Evolutionary conservation across 1,140 invertebrate genomes (phyloP).

Genomic region (Augochlora pura): DNA sequence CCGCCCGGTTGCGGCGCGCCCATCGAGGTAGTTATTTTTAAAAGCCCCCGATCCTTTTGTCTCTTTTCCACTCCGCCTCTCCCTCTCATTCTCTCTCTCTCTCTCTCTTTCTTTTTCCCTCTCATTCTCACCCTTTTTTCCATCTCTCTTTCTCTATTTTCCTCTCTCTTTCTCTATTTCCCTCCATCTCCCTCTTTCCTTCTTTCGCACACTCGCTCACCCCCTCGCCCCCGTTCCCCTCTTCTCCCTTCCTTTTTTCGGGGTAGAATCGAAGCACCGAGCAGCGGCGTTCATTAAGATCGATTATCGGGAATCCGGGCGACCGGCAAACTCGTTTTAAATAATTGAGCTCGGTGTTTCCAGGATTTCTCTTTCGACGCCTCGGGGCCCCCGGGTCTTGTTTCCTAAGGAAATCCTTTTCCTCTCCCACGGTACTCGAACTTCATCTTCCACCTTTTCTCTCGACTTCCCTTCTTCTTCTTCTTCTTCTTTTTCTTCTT

Average conservation of each 20-base stretch:
- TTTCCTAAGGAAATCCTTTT: not conserved
- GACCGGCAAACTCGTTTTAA: conserved; percentile 7
- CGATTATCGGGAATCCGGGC: conserved; percentile 10
- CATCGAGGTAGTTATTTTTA: conserved; percentile 2
- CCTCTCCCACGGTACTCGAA: no score
- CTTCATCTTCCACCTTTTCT: no score
- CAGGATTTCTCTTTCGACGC: not conserved
- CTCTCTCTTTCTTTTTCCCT: no score
- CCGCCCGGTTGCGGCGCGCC: not conserved
- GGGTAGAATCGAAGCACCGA: not conserved
- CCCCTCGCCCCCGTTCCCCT: no score
- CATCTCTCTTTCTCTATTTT: no score
- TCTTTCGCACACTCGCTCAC: not conserved
- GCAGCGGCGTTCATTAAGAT: not conserved
- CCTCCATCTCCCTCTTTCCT: no score
- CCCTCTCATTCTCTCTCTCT: no score
- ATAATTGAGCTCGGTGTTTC: not conserved
- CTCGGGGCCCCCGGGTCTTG: not conserved
- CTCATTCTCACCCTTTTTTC: not conserved
- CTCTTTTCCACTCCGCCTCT: no score
- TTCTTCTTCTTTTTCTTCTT: no score
- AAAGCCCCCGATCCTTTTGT: not conserved
- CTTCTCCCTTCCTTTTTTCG: not conserved
- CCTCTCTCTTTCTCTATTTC: no score
- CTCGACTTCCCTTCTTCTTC: no score